A percentile compares a stretch with the other conserved stretches of the same genome.
Evolutionary conservation across 2,797 vertebrate species (phyloP).

Genomic region (Erethizon dorsatum): DNA sequence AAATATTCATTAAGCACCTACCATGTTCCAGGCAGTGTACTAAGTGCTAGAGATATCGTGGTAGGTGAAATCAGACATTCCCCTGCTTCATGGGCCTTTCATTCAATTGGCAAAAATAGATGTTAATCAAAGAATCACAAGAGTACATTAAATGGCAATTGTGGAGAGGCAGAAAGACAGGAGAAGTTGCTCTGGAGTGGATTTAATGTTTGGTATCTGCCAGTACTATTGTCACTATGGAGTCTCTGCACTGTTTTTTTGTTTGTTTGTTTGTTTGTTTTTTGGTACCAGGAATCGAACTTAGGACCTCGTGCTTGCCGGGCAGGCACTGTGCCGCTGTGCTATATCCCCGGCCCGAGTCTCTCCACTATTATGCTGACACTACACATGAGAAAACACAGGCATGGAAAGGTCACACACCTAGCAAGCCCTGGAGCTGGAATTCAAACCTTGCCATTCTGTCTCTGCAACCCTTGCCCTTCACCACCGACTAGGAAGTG

Average conservation of each 20-base stretch:
- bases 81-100: not conserved
- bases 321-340: no score
- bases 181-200: not conserved
- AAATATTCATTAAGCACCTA: conserved; percentile 49
- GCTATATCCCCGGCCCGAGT: no score
- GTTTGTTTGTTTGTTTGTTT: no score
- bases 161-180: not conserved
- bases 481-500: not conserved
- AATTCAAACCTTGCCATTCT: not conserved
- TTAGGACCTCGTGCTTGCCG: no score
- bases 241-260: not conserved
- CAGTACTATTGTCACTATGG: no score
- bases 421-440: not conserved
- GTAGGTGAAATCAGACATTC: not conserved
- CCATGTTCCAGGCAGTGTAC: not conserved
- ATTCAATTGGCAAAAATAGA: conserved; percentile 9
- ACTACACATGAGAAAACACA: not conserved
- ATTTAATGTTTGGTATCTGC: not conserved
- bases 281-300: no score
- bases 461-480: not conserved
- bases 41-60: not conserved
- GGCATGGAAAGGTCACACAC: not conserved
- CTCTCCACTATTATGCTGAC: not conserved
- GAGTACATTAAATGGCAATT: not conserved
- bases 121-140: not conserved